phyloP scores from a whole-genome alignment of 1,140 invertebrate genomes.

The Drosophila albomicans region DNA sequence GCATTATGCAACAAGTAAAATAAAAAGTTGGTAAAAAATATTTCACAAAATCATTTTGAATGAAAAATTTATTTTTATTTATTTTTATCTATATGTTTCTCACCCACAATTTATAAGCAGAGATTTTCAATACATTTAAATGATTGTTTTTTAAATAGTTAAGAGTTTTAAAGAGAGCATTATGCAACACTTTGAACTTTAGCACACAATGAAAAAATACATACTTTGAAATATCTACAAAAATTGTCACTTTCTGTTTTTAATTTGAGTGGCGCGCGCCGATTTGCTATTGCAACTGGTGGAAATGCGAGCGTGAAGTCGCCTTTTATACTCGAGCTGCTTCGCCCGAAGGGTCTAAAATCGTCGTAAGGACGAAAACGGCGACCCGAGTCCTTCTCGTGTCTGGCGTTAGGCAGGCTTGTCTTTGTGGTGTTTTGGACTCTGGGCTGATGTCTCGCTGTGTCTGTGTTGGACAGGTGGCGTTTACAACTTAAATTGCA shows the following conservation, averaged over 20 bases:
- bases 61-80: too few relatives aligned
- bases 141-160: not conserved
- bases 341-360: slow-evolving; percentile 28
- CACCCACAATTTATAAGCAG: not conserved
- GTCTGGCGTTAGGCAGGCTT: slow-evolving; percentile 24
- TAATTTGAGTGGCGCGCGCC: slow-evolving; percentile 68
- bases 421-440: slow-evolving; percentile 16
- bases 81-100: not conserved
- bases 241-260: slow-evolving; percentile 5
- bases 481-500: slow-evolving; percentile 77
- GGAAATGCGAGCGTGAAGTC: slow-evolving; percentile 34
- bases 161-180: slow-evolving; percentile 7
- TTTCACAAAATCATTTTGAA: too few relatives aligned
- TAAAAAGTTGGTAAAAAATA: too few relatives aligned
- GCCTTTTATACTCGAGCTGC: slow-evolving; percentile 69
- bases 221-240: too few relatives aligned
- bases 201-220: not conserved
- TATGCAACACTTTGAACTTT: slow-evolving; percentile 2
- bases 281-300: slow-evolving; percentile 71
- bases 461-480: slow-evolving; percentile 60
- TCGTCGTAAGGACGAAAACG: slow-evolving; percentile 34
- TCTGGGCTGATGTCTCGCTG: not conserved
- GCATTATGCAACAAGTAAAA: too few relatives aligned
- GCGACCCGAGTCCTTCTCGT: slow-evolving; percentile 37
- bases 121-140: not conserved